Evolutionary conservation across 2,888 invertebrate species (phyloP).

Genomic region (Agrilus mali): DNA sequence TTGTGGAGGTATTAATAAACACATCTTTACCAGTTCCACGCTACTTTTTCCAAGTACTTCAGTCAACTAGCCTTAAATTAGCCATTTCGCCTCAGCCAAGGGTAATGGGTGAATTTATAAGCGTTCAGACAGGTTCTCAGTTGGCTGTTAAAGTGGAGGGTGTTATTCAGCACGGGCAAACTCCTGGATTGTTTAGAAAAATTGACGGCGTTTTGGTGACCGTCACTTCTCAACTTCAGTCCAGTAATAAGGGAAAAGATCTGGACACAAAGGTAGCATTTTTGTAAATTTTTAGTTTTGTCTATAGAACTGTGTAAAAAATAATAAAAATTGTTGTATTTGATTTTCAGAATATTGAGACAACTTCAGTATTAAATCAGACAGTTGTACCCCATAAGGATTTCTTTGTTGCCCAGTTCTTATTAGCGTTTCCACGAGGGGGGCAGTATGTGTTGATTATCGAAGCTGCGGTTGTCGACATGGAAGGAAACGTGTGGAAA

Average conservation of each 20-base stretch:
- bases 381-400: conserved; percentile 83
- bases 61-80: conserved; percentile 69
- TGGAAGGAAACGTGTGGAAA: conserved; percentile 74
- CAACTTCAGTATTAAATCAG: conserved; percentile 49
- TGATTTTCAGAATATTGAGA: conserved; percentile 26
- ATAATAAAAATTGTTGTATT: conserved; percentile 6
- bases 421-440: conserved; percentile 58
- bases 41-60: conserved; percentile 73
- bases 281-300: background rate
- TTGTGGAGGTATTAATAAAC: conserved; percentile 48
- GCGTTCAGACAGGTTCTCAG: conserved; percentile 71
- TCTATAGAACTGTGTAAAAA: background rate
- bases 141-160: conserved; percentile 90
- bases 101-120: conserved; percentile 68
- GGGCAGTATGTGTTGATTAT: conserved; percentile 66
- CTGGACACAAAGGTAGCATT: conserved; percentile 24
- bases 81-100: conserved; percentile 72
- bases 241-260: conserved; percentile 28
- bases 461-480: conserved; percentile 77
- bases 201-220: conserved; percentile 60
- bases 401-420: conserved; percentile 87
- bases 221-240: conserved; percentile 51
- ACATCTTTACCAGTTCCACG: conserved; percentile 59
- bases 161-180: conserved; percentile 64
- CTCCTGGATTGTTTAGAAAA: conserved; percentile 55